Evolutionary conservation across 2,797 vertebrate genomes (phyloP).

Genomic region (Alfaro cultratus): DNA sequence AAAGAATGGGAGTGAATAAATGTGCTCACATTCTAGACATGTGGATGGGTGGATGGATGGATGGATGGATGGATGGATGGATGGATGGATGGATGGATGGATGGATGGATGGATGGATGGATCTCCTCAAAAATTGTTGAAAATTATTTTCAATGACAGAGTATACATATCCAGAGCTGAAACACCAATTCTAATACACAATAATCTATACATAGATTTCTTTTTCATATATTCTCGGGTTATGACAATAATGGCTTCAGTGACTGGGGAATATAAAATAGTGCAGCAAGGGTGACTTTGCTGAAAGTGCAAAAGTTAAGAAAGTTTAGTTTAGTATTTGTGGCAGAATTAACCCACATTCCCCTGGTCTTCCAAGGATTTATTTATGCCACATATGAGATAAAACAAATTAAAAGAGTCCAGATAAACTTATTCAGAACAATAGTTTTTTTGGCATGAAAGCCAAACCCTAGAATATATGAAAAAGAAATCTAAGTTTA

Average conservation of each 20-base stretch:
- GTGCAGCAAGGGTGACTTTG: no score
- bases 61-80: no score
- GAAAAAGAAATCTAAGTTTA: no score
- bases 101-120: no score
- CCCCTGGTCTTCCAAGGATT: background rate
- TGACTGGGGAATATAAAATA: no score
- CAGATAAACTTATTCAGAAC: background rate
- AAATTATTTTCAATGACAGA: background rate
- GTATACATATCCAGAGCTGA: background rate
- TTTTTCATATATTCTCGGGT: background rate
- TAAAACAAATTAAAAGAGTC: background rate
- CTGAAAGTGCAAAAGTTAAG: background rate
- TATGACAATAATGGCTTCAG: background rate
- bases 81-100: background rate
- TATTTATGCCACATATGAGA: background rate
- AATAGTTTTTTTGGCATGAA: background rate
- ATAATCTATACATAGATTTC: background rate
- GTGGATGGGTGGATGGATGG: background rate
- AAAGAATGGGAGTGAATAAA: background rate
- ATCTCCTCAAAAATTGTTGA: background rate
- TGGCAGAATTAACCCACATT: background rate
- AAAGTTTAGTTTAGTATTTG: slow-evolving; percentile 21
- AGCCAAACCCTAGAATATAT: background rate
- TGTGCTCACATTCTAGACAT: background rate
- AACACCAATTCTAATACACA: background rate